phyloP scores from a whole-genome alignment of 1,140 invertebrate genomes.

The Sipha flava region DNA sequence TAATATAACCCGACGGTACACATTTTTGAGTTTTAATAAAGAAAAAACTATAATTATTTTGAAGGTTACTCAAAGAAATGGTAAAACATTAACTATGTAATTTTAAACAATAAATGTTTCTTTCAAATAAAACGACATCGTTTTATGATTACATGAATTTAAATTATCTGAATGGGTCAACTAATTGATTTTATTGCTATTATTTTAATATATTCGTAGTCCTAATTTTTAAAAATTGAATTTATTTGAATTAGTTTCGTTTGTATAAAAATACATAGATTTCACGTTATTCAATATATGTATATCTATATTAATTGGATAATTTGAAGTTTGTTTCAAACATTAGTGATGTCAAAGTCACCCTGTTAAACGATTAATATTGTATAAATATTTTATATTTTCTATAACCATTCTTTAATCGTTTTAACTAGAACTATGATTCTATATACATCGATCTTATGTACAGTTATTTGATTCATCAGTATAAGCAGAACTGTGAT shows the following conservation, averaged over 20 bases:
- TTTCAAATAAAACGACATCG: not conserved
- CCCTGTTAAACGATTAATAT: not conserved
- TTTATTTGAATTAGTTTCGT: not conserved
- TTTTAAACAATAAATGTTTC: not conserved
- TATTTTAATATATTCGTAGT: not conserved
- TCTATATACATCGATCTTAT: not conserved
- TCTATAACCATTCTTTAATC: not conserved
- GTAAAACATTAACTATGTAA: not conserved
- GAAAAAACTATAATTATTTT: too few relatives aligned
- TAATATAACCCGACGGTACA: too few relatives aligned
- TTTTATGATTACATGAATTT: not conserved
- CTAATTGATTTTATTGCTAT: not conserved
- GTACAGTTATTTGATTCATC: not conserved
- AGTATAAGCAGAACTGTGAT: not conserved
- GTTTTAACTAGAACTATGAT: not conserved
- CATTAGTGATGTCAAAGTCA: not conserved
- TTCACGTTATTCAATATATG: not conserved
- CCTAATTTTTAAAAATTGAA: not conserved
- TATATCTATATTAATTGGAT: not conserved
- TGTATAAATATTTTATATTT: not conserved
- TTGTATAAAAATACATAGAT: not conserved
- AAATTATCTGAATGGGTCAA: not conserved
- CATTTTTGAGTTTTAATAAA: too few relatives aligned
- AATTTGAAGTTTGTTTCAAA: not conserved
- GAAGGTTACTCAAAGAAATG: not conserved